Evolutionary conservation across 2,797 vertebrate genomes (phyloP), one percentile per base, ranked within the genome.

Genomic region (Hafferia zeledoni): DNA sequence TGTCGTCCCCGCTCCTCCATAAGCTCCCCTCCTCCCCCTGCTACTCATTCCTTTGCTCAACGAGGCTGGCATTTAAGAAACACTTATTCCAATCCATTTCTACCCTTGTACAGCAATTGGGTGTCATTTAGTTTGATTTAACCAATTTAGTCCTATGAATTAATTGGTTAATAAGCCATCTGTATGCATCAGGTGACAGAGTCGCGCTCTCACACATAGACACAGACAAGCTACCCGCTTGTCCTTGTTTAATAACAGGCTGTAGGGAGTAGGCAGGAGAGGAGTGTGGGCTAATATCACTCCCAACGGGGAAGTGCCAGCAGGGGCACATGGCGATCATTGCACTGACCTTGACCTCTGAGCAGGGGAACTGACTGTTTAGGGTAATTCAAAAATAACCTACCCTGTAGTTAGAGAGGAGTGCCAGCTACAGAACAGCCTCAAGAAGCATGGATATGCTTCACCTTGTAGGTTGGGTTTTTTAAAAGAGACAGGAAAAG

Each of bases 101-200:
- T 96, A 92, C 90, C 89, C 93, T 97, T 96, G 71, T 94, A 97
- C 87, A 96, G 93, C 95, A 97, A 97, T 97, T 92, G 83, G 92
- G 94, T 97, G 94, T 96, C 96, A 97, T 97, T 97, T 97, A 97
- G 95, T 95, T 97, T 97, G 96, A 98, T 97, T 97, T 97, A 97
- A 91, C 88, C 81, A 97, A 97, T 97, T 97, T 97, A 98, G 91
- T 77, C 87, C 96, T 96, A 96, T 96, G 95, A 97, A 94, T 97
- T 97, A 97, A 97, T 97, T 97, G 96, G 95, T 96, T 98, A 98
- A 97, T 97, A 97, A 97, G 96, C 95, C 97, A 98, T 97, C 94
- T 98, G 94, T 96, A 96, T 97, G 95, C 87, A 94, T 96, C 96
- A 95, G 91, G 95, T 97, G 91, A 97, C 93, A 96, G 83, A 89